Conservation (phyloP, 2,113 vertebrate genomes). For the Anthoscopus minutus region DNA sequence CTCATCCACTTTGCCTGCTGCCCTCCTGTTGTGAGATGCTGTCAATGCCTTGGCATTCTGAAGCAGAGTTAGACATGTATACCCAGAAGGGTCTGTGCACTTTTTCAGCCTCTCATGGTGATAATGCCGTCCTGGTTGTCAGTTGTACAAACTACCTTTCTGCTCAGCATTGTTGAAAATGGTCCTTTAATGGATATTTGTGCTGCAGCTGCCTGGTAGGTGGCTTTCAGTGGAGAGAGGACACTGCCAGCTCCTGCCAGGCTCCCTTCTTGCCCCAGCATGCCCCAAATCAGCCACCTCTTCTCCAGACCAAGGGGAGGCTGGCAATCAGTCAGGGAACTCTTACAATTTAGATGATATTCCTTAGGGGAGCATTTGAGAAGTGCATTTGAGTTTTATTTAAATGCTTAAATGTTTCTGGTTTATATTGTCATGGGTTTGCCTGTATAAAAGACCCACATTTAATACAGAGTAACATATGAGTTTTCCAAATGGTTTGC, state of each 20-base stretch:
- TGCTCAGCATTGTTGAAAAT: background rate
- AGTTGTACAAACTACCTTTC: background rate
- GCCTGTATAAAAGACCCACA: background rate
- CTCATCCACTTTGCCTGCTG: background rate
- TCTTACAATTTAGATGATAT: background rate
- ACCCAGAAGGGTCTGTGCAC: too few relatives aligned
- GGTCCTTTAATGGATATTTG: background rate
- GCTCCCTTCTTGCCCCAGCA: background rate
- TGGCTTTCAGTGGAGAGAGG: background rate
- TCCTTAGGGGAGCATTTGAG: background rate
- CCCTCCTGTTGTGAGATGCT: background rate
- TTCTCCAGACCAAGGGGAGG: background rate
- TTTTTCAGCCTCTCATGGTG: background rate
- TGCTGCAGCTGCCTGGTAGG: background rate
- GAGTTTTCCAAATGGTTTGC: background rate
- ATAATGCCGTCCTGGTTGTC: background rate
- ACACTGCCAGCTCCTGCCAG: background rate
- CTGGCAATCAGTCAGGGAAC: background rate
- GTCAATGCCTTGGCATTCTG: background rate
- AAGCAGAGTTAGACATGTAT: background rate
- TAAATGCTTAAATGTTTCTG: background rate
- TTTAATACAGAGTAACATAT: background rate
- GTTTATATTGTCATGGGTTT: background rate
- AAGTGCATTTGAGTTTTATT: slow-evolving; percentile 27
- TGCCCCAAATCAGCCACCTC: background rate